A percentile compares a stretch with the other conserved stretches of the same genome.
Evolutionary conservation across 2,113 vertebrate genomes (phyloP).

Genomic region (Albula glossodonta): DNA sequence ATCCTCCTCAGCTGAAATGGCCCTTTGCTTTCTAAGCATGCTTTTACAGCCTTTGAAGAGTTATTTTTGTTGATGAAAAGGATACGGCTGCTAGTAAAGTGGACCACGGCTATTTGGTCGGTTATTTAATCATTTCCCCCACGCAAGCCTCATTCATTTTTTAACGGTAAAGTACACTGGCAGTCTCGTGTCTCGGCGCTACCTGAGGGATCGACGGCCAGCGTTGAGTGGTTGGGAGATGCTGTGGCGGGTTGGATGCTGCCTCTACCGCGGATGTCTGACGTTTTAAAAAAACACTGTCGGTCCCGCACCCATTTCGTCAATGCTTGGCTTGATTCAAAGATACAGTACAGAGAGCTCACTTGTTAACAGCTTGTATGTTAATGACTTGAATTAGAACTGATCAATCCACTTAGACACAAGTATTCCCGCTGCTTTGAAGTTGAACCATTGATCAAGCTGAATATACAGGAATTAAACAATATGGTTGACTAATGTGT

Average conservation of each 20-base stretch:
- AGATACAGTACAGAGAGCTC: constrained; percentile 66
- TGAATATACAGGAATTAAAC: constrained; percentile 68
- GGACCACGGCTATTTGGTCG: constrained; percentile 62
- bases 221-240: constrained; percentile 7
- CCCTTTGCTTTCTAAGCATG: constrained; percentile 73
- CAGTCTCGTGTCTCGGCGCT: constrained; percentile 57
- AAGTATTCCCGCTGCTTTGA: constrained; percentile 66
- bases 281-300: constrained; percentile 60
- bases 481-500: constrained; percentile 47
- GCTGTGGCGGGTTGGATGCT: constrained; percentile 47
- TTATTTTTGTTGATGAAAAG: constrained; percentile 79
- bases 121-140: constrained; percentile 64
- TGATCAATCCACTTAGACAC: constrained; percentile 69
- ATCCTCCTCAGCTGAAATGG: constrained; percentile 63
- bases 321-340: constrained; percentile 62
- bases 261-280: constrained; percentile 39
- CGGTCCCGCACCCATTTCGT: constrained; percentile 61
- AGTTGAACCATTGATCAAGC: constrained; percentile 64
- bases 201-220: constrained; percentile 59
- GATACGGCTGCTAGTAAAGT: constrained; percentile 64
- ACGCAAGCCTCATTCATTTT: constrained; percentile 74
- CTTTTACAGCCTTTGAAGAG: constrained; percentile 72
- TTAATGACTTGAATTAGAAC: constrained; percentile 72
- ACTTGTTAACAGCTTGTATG: constrained; percentile 77
- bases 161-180: constrained; percentile 66